These are phyloP conservation scores for Drosophila nikananu DNA, from an alignment of 1,140 invertebrate genomes.

Conservation along the genomic window DNA sequence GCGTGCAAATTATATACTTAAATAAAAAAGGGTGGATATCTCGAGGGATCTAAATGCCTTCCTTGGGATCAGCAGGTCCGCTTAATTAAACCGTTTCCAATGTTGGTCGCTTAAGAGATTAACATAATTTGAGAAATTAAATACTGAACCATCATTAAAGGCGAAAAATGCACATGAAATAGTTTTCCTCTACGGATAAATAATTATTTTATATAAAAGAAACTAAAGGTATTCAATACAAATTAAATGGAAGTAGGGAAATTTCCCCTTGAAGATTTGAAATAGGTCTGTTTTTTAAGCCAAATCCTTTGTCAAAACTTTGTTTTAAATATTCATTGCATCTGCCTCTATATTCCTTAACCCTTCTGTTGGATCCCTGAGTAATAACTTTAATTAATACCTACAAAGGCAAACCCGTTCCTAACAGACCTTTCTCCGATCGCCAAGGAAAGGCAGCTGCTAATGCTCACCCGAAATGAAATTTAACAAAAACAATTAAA, in stretches of 20 bases:
- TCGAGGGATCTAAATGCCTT: constrained; percentile 21
- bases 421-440: constrained; percentile 64
- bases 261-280: no score
- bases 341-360: constrained; percentile 24
- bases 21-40: constrained; percentile 37
- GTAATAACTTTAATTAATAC: constrained; percentile 60
- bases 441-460: constrained; percentile 52
- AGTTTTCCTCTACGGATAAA: no score
- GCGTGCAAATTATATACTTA: constrained; percentile 47
- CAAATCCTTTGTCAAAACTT: neutral
- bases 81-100: constrained; percentile 13
- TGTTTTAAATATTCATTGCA: constrained; percentile 4
- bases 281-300: no score
- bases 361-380: constrained; percentile 36
- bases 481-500: constrained; percentile 66
- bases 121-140: no score
- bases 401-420: constrained; percentile 7
- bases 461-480: constrained; percentile 38
- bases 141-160: no score
- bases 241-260: no score
- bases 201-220: neutral
- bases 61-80: constrained; percentile 1
- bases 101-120: neutral
- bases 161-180: no score
- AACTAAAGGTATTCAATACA: no score